Base-by-base conservation (phyloP, 1,140 invertebrate species). In the Marisa cornuarietis region DNA sequence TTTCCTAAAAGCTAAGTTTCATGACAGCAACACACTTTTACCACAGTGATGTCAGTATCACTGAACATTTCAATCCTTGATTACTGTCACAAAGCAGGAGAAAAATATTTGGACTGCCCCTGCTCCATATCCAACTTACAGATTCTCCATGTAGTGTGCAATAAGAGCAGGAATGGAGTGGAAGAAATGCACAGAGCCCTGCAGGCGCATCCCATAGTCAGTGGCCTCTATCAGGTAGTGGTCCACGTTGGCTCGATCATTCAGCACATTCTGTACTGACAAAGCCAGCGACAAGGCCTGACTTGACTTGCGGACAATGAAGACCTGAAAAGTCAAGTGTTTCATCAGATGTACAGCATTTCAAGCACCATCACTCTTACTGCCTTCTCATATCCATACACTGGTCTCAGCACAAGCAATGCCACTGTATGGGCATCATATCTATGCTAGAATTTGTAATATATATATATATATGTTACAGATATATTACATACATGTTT, bases 161-260 rank as follows among this genome's bases (percentile, higher is more conserved):
- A 99, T 95, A 79, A 99, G 93, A 73, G 95, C 94, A 42, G 97
- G 96, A 88, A 98, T 96, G 84, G 95, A 96, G 88, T 95, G 94
- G 90, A 98, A 99, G 83, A 95, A 94, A 91, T 98, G 96, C 85
- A 96, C 95, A 22, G 96, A 98, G 77, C 96, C 97, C 92, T 99
- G 97, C 80, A 99, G 93, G 71, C 95, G 95, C 80, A 98, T 93
- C 81, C 95, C 94, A 75, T 95, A 94, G 73, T 90, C 89, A 73
- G 94, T 93, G 20, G 95, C 94, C 89, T 98, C 96, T 71, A 99
- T 97, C 79, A 99, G 93, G 92, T 98, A 99, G 91, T 99, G 97
- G 88, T 98, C 97, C 82, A 98, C 96, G 24, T 95, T 96, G 11
- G 96, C 95, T 11, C 95, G 95, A 85, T 95, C 95, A 85, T 95